These are phyloP conservation scores for Ferrisia virgata DNA, from an alignment of 2,888 invertebrate genomes.

Conservation along the genomic window DNA sequence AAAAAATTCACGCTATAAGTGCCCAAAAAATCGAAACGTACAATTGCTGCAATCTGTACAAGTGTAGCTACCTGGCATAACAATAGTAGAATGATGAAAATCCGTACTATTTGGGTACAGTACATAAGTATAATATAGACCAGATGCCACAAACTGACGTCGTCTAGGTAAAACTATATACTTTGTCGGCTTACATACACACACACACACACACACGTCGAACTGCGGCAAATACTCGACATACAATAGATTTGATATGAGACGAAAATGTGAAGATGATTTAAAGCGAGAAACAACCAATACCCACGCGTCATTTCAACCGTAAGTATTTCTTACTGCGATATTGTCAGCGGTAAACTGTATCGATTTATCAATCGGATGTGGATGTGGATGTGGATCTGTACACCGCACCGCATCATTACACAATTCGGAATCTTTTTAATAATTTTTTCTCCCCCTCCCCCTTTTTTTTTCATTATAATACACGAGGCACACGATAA, in stretches of 20 bases:
- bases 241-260: not conserved
- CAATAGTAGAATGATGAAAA: not conserved
- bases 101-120: not conserved
- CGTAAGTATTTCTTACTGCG: not conserved
- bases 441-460: constrained; percentile 38
- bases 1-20: not conserved
- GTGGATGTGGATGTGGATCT: not conserved
- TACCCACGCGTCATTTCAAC: not conserved
- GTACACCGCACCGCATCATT: constrained; percentile 30
- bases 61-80: not conserved
- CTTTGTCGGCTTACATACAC: not conserved
- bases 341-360: not conserved
- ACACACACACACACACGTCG: not conserved
- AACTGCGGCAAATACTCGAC: not conserved
- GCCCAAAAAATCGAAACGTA: not conserved
- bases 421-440: constrained; percentile 41
- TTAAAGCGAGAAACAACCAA: not conserved
- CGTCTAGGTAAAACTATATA: no score
- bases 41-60: not conserved
- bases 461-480: not conserved
- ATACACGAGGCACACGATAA: constrained; percentile 42
- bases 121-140: no score
- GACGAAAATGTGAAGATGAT: not conserved
- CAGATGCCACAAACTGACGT: no score
- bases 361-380: constrained; percentile 31